phyloP scores from a whole-genome alignment of 2,888 invertebrate genomes.

The Cryptus viduatorius region DNA sequence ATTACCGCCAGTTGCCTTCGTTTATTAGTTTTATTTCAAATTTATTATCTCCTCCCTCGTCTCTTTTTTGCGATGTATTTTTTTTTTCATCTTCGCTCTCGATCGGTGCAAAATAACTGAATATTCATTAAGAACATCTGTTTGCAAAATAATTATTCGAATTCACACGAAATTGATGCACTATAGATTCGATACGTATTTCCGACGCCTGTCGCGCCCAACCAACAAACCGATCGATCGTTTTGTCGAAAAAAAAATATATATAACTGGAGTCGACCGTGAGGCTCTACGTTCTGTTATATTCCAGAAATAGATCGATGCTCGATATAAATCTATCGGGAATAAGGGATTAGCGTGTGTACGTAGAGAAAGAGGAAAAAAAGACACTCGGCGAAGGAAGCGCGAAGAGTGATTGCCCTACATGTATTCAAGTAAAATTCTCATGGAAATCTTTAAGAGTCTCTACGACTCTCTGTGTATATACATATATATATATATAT shows the following conservation, averaged over 20 bases:
- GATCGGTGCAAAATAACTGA: no score
- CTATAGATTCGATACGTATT: not conserved
- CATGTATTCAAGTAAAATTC: not conserved
- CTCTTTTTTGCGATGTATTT: not conserved
- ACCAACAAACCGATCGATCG: not conserved
- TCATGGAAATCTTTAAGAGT: conserved; percentile 23
- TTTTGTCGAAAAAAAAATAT: conserved; percentile 4
- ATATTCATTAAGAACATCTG: no score
- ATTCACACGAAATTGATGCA: no score
- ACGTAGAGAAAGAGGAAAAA: not conserved
- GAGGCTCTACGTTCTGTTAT: not conserved
- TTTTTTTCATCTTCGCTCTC: no score
- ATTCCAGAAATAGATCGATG: conserved; percentile 31
- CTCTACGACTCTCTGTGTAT: not conserved
- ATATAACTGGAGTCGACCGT: not conserved
- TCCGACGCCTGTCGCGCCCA: no score
- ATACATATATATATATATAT: not conserved
- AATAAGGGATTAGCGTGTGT: not conserved
- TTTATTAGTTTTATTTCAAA: not conserved
- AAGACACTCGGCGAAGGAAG: not conserved
- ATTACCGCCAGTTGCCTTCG: not conserved
- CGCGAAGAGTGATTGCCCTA: conserved; percentile 13
- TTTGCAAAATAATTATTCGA: no score
- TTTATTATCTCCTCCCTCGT: conserved; percentile 1
- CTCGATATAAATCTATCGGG: conserved; percentile 30